Percentiles rank a stretch among this genome's conserved stretches.
phyloP scores from a whole-genome alignment of 2,113 vertebrate genomes.

The Triplophysa siluroides region DNA sequence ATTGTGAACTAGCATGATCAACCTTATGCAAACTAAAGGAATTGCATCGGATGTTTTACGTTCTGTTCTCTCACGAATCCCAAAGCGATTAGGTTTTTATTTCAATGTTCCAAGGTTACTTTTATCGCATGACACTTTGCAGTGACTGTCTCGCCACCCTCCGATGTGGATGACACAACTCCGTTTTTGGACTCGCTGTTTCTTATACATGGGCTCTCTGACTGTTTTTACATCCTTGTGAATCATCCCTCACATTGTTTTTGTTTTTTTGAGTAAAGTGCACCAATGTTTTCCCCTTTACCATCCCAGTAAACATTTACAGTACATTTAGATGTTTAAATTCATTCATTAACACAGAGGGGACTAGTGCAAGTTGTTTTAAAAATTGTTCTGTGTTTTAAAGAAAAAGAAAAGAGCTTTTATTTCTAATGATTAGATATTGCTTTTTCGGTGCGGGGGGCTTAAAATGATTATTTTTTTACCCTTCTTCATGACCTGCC shows the following conservation, averaged over 20 bases:
- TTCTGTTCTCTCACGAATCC: neutral
- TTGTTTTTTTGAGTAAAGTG: neutral
- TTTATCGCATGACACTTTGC: neutral
- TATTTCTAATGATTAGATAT: slow-evolving; percentile 55
- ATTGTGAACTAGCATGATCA: neutral
- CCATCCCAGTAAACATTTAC: neutral
- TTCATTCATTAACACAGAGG: neutral
- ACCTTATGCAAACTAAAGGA: neutral
- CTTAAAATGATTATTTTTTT: slow-evolving; percentile 48
- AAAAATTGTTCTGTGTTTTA: slow-evolving; percentile 38
- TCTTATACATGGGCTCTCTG: slow-evolving; percentile 29
- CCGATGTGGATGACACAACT: neutral
- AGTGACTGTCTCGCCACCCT: neutral
- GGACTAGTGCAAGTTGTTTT: slow-evolving; percentile 40
- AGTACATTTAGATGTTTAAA: slow-evolving; percentile 33
- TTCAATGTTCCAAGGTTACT: neutral
- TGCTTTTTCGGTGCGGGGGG: neutral
- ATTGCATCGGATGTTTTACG: neutral
- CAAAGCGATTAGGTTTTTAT: neutral
- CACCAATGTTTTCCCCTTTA: slow-evolving; percentile 8
- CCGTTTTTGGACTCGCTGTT: neutral
- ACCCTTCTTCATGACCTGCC: slow-evolving; percentile 51
- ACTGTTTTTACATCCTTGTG: slow-evolving; percentile 37
- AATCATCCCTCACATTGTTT: neutral
- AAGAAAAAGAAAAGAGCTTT: slow-evolving; percentile 50